Conservation (phyloP, 2,888 invertebrate genomes). For the Hartigia nigra region DNA sequence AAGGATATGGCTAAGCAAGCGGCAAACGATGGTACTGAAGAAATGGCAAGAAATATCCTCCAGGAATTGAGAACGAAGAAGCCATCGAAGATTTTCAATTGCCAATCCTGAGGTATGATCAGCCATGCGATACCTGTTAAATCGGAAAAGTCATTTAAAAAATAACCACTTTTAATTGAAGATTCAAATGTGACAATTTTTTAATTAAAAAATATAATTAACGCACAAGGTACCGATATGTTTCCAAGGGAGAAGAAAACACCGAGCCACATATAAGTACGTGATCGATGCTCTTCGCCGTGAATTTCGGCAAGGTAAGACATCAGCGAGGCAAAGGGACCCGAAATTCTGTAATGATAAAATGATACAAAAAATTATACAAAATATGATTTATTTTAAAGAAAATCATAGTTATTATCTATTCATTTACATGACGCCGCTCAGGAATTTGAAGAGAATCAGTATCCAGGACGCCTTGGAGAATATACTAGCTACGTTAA, state of each 20-base stretch:
- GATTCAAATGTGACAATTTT: background rate
- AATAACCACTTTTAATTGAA: conserved; percentile 8
- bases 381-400: background rate
- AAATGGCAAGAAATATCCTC: conserved; percentile 74
- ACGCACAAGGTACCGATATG: conserved; percentile 71
- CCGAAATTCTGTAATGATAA: conserved; percentile 51
- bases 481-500: conserved; percentile 54
- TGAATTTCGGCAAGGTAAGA: conserved; percentile 61
- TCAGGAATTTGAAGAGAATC: conserved; percentile 58
- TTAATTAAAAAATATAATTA: background rate
- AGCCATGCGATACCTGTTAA: conserved; percentile 75
- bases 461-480: conserved; percentile 57
- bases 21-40: conserved; percentile 76
- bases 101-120: conserved; percentile 75
- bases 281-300: conserved; percentile 51
- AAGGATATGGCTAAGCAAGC: conserved; percentile 73
- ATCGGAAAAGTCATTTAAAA: background rate
- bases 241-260: conserved; percentile 58
- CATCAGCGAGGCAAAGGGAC: conserved; percentile 59
- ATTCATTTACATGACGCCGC: conserved; percentile 57
- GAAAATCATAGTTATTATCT: background rate
- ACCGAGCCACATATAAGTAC: conserved; percentile 60
- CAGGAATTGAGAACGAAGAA: conserved; percentile 70
- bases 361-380: background rate
- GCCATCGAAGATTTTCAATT: conserved; percentile 64